Evolutionary conservation across 2,797 vertebrate genomes (phyloP), one percentile per base, ranked within the genome.

Genomic region (Pipistrellus pipistrellus): DNA sequence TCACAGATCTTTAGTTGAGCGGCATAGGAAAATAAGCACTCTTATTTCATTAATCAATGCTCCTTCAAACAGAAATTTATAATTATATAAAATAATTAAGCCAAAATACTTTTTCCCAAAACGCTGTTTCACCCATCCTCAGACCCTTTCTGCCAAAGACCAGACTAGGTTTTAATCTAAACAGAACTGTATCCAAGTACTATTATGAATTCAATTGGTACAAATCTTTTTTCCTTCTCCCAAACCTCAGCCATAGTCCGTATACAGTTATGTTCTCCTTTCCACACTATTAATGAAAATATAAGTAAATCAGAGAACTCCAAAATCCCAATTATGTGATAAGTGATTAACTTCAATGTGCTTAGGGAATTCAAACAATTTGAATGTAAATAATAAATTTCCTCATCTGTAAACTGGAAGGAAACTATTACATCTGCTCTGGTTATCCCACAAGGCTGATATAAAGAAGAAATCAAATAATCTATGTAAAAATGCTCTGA

Each of bases 381-480:
- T 82, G 35, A 95, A 94, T 53, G 20, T 13, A 77, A 38, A 48
- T 88, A 75, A 35, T 59, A 92, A 88, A 78, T 76, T 59, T 87
- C 51, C 57, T 87, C 64, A 90, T 66, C n/a, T 81, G 8, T 81
- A 77, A 94, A 90, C 85, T 38, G 4, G 25, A 95, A 86, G 78
- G 27, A 91, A 48, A 92, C 17, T 55, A 88, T 62, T 66, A 57
- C 13, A 95, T 78, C 57, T 94, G 75, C 51, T 95, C 30, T 93
- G 55, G 44, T 77, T 95, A 96, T 48, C 32, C n/a, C 64, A 83
- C 9, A 85, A 78, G 62, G 46, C 13, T 78, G 72, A 81, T 53
- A 91, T 13, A 95, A 81, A 95, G 27, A 95, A 92, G 23, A 95
- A 96, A 91, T 83, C 48, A 88, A 94, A 91, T 88, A 95, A 94